Conservation (phyloP, 1,140 invertebrate genomes). For the Papilio xuthus region DNA sequence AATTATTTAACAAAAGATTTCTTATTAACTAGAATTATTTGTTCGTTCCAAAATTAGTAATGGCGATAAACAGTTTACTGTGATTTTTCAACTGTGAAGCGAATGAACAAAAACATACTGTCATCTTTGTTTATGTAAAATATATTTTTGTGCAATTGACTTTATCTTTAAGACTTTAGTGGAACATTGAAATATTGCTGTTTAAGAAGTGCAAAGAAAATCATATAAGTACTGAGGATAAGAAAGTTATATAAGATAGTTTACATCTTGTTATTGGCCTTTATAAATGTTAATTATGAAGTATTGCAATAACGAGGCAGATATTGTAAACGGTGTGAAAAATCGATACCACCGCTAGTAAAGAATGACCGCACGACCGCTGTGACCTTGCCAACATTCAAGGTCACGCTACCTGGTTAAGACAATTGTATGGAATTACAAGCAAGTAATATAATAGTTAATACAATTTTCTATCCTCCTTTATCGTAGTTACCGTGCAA, state of each 20-base stretch:
- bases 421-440: conserved; percentile 23
- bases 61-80: not conserved
- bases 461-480: not conserved
- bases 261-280: too few species aligned
- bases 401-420: conserved; percentile 30
- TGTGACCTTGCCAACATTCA: conserved; percentile 37
- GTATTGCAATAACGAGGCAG: not conserved
- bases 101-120: not conserved
- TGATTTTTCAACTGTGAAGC: not conserved
- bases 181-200: too few species aligned
- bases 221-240: too few species aligned
- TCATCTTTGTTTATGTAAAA: not conserved
- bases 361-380: conserved; percentile 40
- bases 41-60: not conserved
- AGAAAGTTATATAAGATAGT: too few species aligned
- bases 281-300: conserved; percentile 1
- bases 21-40: conserved; percentile 13
- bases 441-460: not conserved
- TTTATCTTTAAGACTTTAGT: too few species aligned
- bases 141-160: too few species aligned
- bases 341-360: conserved; percentile 36
- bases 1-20: conserved; percentile 18
- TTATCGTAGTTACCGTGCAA: not conserved
- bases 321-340: conserved; percentile 36
- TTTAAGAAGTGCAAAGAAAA: too few species aligned